Percentiles rank a stretch among this genome's conserved stretches.
These are phyloP conservation scores for Drosophila sordidula DNA, from an alignment of 2,888 invertebrate species.

Conservation along the genomic window DNA sequence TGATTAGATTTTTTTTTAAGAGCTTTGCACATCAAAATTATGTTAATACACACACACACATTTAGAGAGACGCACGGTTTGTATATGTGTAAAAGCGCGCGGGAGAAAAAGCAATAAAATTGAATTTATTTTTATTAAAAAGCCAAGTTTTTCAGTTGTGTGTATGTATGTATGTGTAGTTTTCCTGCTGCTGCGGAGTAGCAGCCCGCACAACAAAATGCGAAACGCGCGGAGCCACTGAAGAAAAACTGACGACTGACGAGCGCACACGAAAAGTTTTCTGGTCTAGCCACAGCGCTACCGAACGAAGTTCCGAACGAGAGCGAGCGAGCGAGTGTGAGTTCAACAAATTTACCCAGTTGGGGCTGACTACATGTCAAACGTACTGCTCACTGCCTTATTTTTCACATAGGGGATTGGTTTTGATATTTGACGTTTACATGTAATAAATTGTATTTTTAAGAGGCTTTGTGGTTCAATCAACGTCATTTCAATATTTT, in stretches of 20 bases:
- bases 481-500: neutral
- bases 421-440: neutral
- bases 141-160: slow-evolving; percentile 68
- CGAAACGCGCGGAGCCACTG: slow-evolving; percentile 82
- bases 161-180: slow-evolving; percentile 65
- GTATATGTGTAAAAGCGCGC: slow-evolving; percentile 72
- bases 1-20: slow-evolving; percentile 69
- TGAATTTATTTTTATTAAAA: slow-evolving; percentile 77
- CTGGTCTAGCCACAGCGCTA: slow-evolving; percentile 47
- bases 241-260: slow-evolving; percentile 80
- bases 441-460: neutral
- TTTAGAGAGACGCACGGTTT: slow-evolving; percentile 52
- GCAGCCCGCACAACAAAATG: slow-evolving; percentile 78
- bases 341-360: slow-evolving; percentile 57
- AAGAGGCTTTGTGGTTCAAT: neutral
- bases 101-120: slow-evolving; percentile 75
- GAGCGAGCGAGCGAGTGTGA: slow-evolving; percentile 57
- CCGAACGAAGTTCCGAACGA: slow-evolving; percentile 62
- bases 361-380: slow-evolving; percentile 18
- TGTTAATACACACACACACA: slow-evolving; percentile 64
- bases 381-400: slow-evolving; percentile 13
- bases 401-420: slow-evolving; percentile 3
- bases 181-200: slow-evolving; percentile 78
- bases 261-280: slow-evolving; percentile 65
- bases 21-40: slow-evolving; percentile 64